Base-by-base conservation (phyloP, 2,888 invertebrate species). In the Idaea straminata region DNA sequence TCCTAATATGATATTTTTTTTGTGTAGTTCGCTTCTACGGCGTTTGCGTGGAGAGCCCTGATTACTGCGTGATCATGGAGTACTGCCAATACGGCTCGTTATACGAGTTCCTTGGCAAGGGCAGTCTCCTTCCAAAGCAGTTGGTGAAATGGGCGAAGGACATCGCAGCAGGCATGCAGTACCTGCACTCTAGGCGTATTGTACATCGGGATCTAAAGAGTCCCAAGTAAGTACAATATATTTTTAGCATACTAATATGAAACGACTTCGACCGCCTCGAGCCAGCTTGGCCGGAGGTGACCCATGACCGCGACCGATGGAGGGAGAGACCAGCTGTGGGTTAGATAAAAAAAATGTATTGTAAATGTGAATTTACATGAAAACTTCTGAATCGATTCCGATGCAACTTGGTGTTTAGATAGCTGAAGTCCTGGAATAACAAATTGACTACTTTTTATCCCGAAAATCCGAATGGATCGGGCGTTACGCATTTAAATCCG, bases 181-280 rank as follows among this genome's bases (percentile, higher is more conserved):
- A 99, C 88, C 94, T 99, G 66, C 99, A 99, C 87, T 94, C 95
- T 60, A 97, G 98, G 84, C 98, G 98, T 92, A 99, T 99, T 77
- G 99, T 99, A 80, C 99, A 99, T 84, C 94, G 99, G 70, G 99
- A 99, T 94, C 95, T 99, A 71, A 99, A 99, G 91, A 99, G 99
- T 83, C 99, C 99, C 61, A 99, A 99, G 99, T 99, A 95, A 95
- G 96, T 77, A 5, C 0, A 35, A 57, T 35, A 35, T 35, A 38
- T 7, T 61, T 64, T 63, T 61, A 47, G 4, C 25, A 25, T 25
- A 25, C 25, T 25, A 25, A 25, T 25, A 25, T 25, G 25, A 25
- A 3, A 25, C 3, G 25, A 25, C 25, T 3, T 25, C 25, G 25
- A 25, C 25, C 1, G 25, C 25, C 25, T 25, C 3, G 25, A 25